Conservation (phyloP, 2,797 vertebrate genomes). For the Poecilia gillii region DNA sequence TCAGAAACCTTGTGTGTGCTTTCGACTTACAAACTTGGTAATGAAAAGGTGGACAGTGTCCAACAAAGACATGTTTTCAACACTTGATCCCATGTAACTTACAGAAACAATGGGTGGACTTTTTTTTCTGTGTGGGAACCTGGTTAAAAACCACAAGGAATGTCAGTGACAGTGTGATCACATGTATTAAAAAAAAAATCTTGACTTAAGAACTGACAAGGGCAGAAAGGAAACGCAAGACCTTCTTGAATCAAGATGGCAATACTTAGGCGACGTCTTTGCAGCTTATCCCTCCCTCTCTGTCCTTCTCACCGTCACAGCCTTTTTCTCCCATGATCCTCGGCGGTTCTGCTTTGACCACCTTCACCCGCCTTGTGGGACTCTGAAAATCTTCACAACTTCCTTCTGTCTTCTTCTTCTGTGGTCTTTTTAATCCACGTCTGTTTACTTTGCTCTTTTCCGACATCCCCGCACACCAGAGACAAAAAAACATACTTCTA, state of each 20-base stretch:
- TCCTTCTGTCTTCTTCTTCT: slow-evolving; percentile 51
- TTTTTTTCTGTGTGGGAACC: slow-evolving; percentile 26
- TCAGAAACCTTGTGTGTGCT: not conserved
- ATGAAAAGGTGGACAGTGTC: not conserved
- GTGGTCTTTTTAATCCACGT: slow-evolving; percentile 66
- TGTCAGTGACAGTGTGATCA: slow-evolving; percentile 9
- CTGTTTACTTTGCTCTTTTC: slow-evolving; percentile 54
- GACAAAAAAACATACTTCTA: slow-evolving; percentile 59
- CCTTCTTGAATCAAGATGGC: slow-evolving; percentile 20
- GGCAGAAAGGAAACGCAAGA: slow-evolving; percentile 23
- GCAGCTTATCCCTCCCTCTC: slow-evolving; percentile 12
- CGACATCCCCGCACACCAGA: slow-evolving; percentile 74
- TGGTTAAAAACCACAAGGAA: slow-evolving; percentile 32
- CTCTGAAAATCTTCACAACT: slow-evolving; percentile 26
- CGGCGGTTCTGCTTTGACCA: slow-evolving; percentile 29
- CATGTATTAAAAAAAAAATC: slow-evolving; percentile 18
- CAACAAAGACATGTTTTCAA: slow-evolving; percentile 3
- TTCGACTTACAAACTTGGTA: not conserved
- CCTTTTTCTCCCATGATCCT: slow-evolving; percentile 30
- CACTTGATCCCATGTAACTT: not conserved
- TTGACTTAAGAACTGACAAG: slow-evolving; percentile 46
- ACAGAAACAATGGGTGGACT: slow-evolving; percentile 25
- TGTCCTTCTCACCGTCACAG: slow-evolving; percentile 18
- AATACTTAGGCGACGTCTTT: not conserved
- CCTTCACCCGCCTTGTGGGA: not conserved